Conservation (phyloP, 2,113 vertebrate species). For the Nannospalax galili region DNA sequence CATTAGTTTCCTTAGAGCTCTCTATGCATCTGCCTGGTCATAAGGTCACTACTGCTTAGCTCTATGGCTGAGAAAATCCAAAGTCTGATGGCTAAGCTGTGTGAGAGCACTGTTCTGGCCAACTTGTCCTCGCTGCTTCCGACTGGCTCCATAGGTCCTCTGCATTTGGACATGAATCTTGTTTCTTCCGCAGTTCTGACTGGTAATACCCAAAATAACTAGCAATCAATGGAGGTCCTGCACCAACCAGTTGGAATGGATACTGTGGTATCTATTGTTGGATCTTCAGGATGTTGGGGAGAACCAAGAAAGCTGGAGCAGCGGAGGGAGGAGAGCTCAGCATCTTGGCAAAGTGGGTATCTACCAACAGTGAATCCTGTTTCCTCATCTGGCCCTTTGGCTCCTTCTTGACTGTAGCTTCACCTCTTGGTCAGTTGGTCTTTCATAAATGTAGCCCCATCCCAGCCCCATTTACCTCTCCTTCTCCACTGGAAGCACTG, state of each 20-base stretch:
- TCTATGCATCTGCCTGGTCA: not conserved
- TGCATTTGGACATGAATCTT: not conserved
- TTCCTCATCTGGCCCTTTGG: not conserved
- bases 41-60: not conserved
- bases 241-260: not conserved
- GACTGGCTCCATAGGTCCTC: not conserved
- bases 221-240: not conserved
- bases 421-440: not conserved
- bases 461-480: not conserved
- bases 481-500: not conserved
- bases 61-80: not conserved
- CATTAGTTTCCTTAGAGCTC: not conserved
- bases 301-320: not conserved
- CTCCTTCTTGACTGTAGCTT: not conserved
- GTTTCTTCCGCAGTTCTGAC: not conserved
- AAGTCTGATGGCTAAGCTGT: not conserved
- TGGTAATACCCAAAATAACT: not conserved
- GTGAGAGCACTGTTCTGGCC: not conserved
- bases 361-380: too few relatives aligned
- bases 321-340: not conserved
- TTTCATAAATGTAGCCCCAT: rapidly evolving
- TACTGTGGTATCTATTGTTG: not conserved
- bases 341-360: too few relatives aligned
- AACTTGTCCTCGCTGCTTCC: not conserved
- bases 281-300: too few relatives aligned